phyloP scores from a whole-genome alignment of 2,797 vertebrate genomes.

The Xyrichtys novacula region DNA sequence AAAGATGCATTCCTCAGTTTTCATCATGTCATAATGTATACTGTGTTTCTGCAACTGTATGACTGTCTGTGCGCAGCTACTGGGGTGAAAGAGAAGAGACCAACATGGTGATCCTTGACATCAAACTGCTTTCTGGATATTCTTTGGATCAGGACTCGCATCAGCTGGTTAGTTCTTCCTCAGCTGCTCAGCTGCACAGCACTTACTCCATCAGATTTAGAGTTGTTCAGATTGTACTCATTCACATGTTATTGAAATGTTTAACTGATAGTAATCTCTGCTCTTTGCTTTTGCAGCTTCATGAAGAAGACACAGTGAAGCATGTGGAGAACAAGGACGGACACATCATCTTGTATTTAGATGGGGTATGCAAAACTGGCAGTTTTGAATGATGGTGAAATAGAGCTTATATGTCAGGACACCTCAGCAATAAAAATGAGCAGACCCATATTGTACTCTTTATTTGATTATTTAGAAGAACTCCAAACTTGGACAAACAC shows the following conservation, averaged over 20 bases:
- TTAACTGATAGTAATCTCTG: constrained; percentile 1
- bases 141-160: constrained; percentile 65
- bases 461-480: too few species aligned
- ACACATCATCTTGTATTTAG: constrained; percentile 81
- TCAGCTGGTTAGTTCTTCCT: constrained; percentile 47
- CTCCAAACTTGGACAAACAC: too few species aligned
- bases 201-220: too few species aligned
- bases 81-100: constrained; percentile 77
- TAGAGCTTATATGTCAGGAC: neutral
- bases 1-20: too few species aligned
- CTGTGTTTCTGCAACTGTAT: too few species aligned
- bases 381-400: neutral
- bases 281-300: constrained; percentile 63
- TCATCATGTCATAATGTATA: too few species aligned
- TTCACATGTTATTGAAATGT: neutral
- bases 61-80: constrained; percentile 64
- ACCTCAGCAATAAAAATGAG: too few species aligned
- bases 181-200: neutral
- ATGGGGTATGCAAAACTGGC: constrained; percentile 66
- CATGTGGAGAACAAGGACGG: constrained; percentile 78
- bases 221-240: too few species aligned
- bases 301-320: constrained; percentile 63
- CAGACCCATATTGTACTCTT: too few species aligned
- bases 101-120: constrained; percentile 85
- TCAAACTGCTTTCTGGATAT: constrained; percentile 83